Percentiles rank a stretch among this genome's conserved stretches.
Evolutionary conservation across 1,140 invertebrate species (phyloP).

Genomic region (Nylanderia fulva): DNA sequence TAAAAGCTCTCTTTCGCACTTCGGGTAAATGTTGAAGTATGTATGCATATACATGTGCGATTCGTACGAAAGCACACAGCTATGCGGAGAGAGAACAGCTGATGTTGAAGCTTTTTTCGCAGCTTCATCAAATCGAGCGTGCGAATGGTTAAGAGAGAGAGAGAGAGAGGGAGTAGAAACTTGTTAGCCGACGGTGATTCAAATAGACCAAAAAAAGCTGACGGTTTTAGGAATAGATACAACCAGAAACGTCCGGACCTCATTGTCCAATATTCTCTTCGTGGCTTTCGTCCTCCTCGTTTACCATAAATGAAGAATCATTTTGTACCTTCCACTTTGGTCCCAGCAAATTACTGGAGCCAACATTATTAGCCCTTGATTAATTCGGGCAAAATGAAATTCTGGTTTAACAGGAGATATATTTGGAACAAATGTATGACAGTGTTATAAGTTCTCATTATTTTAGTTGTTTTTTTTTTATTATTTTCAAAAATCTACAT

Average conservation of each 20-base stretch:
- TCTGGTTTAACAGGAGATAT: not conserved
- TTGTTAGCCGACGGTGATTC: constrained; percentile 68
- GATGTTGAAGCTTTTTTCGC: constrained; percentile 67
- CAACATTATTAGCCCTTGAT: not conserved
- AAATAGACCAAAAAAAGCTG: constrained; percentile 68
- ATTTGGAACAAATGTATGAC: too few species aligned
- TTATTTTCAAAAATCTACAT: too few species aligned
- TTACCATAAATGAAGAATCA: not conserved
- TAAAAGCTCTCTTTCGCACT: constrained; percentile 29
- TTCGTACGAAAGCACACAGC: not conserved
- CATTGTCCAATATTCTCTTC: constrained; percentile 55
- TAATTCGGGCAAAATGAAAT: constrained; percentile 23
- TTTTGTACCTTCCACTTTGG: not conserved
- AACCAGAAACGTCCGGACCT: constrained; percentile 30
- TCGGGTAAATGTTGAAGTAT: not conserved
- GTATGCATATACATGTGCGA: too few species aligned
- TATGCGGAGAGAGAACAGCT: constrained; percentile 30
- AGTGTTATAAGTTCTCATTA: too few species aligned
- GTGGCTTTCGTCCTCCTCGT: constrained; percentile 14
- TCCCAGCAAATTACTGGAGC: not conserved
- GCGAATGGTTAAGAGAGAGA: constrained; percentile 70
- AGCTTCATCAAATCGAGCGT: constrained; percentile 56
- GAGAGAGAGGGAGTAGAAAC: constrained; percentile 68
- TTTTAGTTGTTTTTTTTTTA: too few species aligned
- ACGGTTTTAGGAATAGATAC: constrained; percentile 46